Percentiles rank a stretch among this genome's conserved stretches.
phyloP scores from a whole-genome alignment of 2,113 vertebrate species.

The Chroicocephalus ridibundus region DNA sequence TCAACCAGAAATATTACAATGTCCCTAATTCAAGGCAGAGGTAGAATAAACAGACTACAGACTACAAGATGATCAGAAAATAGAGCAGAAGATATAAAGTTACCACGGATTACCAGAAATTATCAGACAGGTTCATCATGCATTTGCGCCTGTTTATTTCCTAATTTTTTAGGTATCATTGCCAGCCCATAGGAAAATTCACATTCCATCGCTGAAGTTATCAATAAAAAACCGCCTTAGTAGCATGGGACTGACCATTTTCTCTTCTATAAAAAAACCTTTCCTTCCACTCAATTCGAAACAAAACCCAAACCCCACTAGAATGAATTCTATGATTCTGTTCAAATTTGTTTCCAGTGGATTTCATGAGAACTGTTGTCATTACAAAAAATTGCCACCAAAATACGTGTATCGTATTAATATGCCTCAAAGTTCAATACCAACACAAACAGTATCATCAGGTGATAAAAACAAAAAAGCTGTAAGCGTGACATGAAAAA shows the following conservation, averaged over 20 bases:
- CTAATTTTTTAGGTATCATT: background rate
- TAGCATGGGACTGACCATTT: background rate
- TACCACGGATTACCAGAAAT: background rate
- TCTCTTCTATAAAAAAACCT: background rate
- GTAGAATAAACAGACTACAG: background rate
- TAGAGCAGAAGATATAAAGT: background rate
- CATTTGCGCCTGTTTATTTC: background rate
- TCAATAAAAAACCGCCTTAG: background rate
- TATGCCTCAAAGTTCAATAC: conserved; percentile 18
- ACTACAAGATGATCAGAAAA: background rate
- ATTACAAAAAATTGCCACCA: background rate
- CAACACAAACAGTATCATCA: background rate
- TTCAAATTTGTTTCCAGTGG: background rate
- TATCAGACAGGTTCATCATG: background rate
- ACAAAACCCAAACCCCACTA: background rate
- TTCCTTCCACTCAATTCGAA: background rate
- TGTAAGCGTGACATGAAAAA: background rate
- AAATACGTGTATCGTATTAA: background rate
- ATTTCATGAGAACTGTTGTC: background rate
- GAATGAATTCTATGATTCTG: background rate
- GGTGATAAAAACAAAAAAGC: conserved; percentile 40
- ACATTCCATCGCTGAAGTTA: background rate
- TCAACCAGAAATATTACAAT: background rate
- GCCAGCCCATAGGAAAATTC: background rate
- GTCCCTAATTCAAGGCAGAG: background rate